Evolutionary conservation across 2,888 invertebrate species (phyloP).

Genomic region (Papilio demoleus): DNA sequence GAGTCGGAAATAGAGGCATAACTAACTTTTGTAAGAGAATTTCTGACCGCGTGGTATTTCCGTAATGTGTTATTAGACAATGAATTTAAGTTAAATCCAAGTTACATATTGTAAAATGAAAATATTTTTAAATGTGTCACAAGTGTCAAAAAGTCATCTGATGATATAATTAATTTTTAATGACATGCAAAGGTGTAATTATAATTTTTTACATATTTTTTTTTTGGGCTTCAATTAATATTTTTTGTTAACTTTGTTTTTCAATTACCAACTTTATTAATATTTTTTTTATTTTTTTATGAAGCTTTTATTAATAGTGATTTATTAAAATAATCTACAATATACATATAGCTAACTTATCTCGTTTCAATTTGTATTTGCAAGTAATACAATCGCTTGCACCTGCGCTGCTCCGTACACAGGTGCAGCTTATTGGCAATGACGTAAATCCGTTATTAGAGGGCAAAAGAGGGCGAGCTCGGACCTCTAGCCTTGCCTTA

Average conservation of each 20-base stretch:
- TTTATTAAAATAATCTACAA: neutral
- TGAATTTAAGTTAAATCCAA: neutral
- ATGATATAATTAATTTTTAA: no score
- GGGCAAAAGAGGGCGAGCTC: constrained; percentile 3
- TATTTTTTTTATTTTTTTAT: no score
- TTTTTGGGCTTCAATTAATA: no score
- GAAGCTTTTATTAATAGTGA: no score
- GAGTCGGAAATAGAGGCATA: constrained; percentile 30
- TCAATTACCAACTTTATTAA: no score
- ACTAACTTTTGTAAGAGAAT: constrained; percentile 14
- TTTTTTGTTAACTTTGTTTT: no score
- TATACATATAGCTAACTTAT: neutral
- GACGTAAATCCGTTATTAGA: constrained; percentile 18
- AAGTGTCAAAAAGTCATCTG: no score
- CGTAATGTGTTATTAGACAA: neutral
- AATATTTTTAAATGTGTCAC: no score
- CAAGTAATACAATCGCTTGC: constrained; percentile 20
- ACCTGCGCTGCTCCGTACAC: constrained; percentile 6
- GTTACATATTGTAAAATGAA: no score
- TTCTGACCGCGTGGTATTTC: constrained; percentile 12
- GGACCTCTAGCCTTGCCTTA: neutral
- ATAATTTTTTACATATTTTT: no score
- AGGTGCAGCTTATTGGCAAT: constrained; percentile 23
- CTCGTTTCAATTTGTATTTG: constrained; percentile 19
- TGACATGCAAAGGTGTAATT: no score